Conservation (phyloP, 2,888 invertebrate genomes). For the Pycnomerus fuliginosus region DNA sequence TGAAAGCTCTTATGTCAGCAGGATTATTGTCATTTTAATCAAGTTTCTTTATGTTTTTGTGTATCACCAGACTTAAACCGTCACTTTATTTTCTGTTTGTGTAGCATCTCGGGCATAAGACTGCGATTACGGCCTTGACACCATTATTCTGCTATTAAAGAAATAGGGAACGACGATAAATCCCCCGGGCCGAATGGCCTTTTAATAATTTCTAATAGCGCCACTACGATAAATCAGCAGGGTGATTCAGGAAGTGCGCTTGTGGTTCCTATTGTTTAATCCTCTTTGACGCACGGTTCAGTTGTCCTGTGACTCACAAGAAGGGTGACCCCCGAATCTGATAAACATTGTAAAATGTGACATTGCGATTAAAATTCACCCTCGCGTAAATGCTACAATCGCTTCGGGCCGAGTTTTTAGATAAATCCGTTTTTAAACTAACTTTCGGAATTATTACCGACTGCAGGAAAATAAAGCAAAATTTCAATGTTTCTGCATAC, state of each 20-base stretch:
- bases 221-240: constrained; percentile 20
- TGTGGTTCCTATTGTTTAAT: constrained; percentile 24
- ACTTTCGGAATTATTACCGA: too few species aligned
- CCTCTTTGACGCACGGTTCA: constrained; percentile 26
- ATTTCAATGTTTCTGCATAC: too few species aligned
- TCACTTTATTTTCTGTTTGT: too few species aligned
- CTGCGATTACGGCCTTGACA: too few species aligned
- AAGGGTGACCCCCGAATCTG: constrained; percentile 16
- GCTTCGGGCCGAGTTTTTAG: not conserved
- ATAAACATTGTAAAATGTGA: constrained; percentile 24
- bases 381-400: constrained; percentile 17
- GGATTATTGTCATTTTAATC: too few species aligned
- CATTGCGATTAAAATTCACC: constrained; percentile 22
- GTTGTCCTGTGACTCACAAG: constrained; percentile 25
- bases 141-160: too few species aligned
- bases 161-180: constrained; percentile 10
- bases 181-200: constrained; percentile 15
- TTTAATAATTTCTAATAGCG: constrained; percentile 24
- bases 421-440: too few species aligned
- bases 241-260: constrained; percentile 23
- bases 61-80: too few species aligned
- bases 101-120: too few species aligned
- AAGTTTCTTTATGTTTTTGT: too few species aligned
- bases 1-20: constrained; percentile 9
- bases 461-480: too few species aligned